phyloP scores from a whole-genome alignment of 1,140 invertebrate genomes.

The Cotesia glomerata region DNA sequence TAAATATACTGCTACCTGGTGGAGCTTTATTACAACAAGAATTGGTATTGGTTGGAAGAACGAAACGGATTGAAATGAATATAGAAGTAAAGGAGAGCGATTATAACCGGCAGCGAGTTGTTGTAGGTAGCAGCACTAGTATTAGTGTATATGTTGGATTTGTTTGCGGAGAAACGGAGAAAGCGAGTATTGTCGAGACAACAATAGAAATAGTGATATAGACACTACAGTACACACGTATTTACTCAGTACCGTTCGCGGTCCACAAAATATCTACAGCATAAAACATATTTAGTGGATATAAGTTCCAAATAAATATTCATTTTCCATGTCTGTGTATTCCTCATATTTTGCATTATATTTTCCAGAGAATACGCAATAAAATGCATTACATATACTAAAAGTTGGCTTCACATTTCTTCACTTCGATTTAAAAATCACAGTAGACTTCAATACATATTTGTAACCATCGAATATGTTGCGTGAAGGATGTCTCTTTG shows the following conservation, averaged over 20 bases:
- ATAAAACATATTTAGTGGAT: conserved; percentile 34
- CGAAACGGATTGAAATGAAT: not conserved
- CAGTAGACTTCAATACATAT: too few relatives aligned
- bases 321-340: conserved; percentile 3
- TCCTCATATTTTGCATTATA: not conserved
- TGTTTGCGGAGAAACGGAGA: conserved; percentile 3
- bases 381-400: too few relatives aligned
- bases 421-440: too few relatives aligned
- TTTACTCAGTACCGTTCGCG: conserved; percentile 11
- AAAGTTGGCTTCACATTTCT: too few relatives aligned
- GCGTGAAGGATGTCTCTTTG: too few relatives aligned
- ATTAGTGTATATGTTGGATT: conserved; percentile 27
- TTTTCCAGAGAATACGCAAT: too few relatives aligned
- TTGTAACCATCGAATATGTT: too few relatives aligned
- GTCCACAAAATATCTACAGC: not conserved
- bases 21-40: not conserved
- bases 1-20: too few relatives aligned
- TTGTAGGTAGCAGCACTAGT: conserved; percentile 31
- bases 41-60: not conserved
- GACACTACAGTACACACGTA: conserved; percentile 15
- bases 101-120: conserved; percentile 20
- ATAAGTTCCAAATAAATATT: conserved; percentile 29
- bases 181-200: conserved; percentile 27
- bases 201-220: conserved; percentile 26
- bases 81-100: not conserved